Base-by-base conservation (phyloP, 2,888 invertebrate genomes). In the Chaetoderma sp. region DNA sequence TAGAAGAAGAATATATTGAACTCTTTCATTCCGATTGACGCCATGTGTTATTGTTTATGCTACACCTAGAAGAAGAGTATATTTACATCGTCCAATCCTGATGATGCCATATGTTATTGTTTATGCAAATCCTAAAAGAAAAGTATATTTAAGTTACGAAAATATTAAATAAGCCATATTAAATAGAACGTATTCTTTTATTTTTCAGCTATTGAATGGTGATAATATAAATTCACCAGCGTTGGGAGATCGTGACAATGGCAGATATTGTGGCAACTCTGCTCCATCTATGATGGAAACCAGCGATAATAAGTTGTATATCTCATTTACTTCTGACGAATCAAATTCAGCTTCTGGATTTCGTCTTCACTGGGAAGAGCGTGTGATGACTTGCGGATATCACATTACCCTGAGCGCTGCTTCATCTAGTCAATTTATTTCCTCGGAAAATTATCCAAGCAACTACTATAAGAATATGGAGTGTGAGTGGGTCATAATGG, bases 261-360 rank as follows among this genome's bases (percentile, higher is more conserved):
- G 94, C 45, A 93, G 93, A 80, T 95, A 94, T 87, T 98, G 98
- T 86, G 98, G 98, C 2, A 94, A 94, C 86, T 94, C 94, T 85
- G 90, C 93, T 63, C 97, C 97, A 1, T 91, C 93, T 1, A 93
- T 94, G 82, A 92, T 96, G 76, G 93, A 95, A 78, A 96, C 96
- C 0, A 92, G 93, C 45, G 92, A 93, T 45, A 96, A 96, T 88
- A 91, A 93, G 80, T 90, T 98, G 79, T 90, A 92, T 66, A 93
- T 98, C 54, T 94, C 94, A 86, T 98, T 99, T 87, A 93, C 95
- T 59, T 97, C 97, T 6, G 77, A 85, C 67, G 78, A 75, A 0
- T 72, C 73, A 6, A 82, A 77, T 8, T 65, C 75, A 36, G 83
- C 77, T 2, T 54, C 78, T 36, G 88, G 87, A 1, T 88, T 90